Base-by-base conservation (phyloP, 1,140 invertebrate species). In the Vanessa atalanta region DNA sequence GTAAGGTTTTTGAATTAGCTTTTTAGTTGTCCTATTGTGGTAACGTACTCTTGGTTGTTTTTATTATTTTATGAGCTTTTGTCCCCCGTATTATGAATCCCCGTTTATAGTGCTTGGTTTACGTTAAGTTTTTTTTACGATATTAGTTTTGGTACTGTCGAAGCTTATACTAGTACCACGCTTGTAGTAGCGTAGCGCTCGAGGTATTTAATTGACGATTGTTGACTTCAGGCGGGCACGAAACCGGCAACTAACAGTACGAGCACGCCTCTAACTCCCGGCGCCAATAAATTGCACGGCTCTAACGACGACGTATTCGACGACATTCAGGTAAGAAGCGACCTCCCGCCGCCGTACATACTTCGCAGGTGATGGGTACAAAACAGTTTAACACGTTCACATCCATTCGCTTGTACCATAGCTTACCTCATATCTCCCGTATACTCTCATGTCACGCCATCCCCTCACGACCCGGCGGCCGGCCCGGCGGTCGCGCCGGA, bases 291-390 rank as follows among this genome's bases (percentile, higher is more conserved):
- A 85, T 82, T 86, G 77, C 89, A 93, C 83, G 88, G 85, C 72
- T 92, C 93, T 79, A 91, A 81, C 69, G 92, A 93, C 83, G 92
- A 93, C 79, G 91, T 93, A 16, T 93, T 93, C 85, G 87, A 93
- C 73, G 93, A 93, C 47, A 90, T 91, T 31, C 93, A 93, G 92
- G 93, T 93, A 84, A 89, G 87, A 76, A 57, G 47, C 64, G 16
- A 61, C 48, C 23, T 53, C 23, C 67, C 53, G 50, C 55, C 31
- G 65, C 43, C 26, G 23, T 65, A 75, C 51, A 70, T 51, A 66
- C 26, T 81, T 78, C 78, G 70, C 83, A 80, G 90, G 89, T 92
- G 89, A 85, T 79, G 89, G 89, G 83, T 81, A 76, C 63, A 3
- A 50, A 26, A 50, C 72, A 78, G 82, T 83, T 88, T 89, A 89